These are phyloP conservation scores for Centruroides vittatus DNA, from an alignment of 1,140 invertebrate species.

Conservation along the genomic window DNA sequence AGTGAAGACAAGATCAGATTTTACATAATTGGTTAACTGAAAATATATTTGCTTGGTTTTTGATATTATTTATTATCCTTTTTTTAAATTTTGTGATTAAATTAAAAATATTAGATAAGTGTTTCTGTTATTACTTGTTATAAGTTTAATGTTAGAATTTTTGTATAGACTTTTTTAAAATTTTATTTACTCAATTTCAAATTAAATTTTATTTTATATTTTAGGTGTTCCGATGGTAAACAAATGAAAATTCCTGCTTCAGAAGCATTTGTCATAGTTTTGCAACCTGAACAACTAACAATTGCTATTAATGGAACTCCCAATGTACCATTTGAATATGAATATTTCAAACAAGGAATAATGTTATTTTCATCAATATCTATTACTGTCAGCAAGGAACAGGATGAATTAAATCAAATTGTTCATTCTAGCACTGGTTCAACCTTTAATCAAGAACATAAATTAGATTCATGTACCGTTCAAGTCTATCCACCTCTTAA, in stretches of 20 bases:
- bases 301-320: constrained; percentile 70
- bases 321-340: constrained; percentile 67
- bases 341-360: constrained; percentile 66
- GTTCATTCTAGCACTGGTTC: constrained; percentile 15
- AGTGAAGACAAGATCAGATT: too few relatives aligned
- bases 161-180: too few relatives aligned
- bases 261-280: constrained; percentile 71
- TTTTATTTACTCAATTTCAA: too few relatives aligned
- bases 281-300: constrained; percentile 65
- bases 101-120: too few relatives aligned
- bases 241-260: constrained; percentile 52
- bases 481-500: constrained; percentile 85
- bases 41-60: too few relatives aligned
- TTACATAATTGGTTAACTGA: too few relatives aligned
- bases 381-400: constrained; percentile 35
- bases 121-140: too few relatives aligned
- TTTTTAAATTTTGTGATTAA: too few relatives aligned
- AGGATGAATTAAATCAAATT: constrained; percentile 16
- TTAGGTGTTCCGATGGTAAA: constrained; percentile 51
- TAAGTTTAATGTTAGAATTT: too few relatives aligned
- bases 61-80: too few relatives aligned
- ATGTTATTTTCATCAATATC: constrained; percentile 65
- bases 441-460: constrained; percentile 19
- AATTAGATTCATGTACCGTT: constrained; percentile 76
- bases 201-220: too few relatives aligned